These are phyloP conservation scores for Philopedon plagiatum DNA, from an alignment of 2,888 invertebrate species.

Conservation along the genomic window DNA sequence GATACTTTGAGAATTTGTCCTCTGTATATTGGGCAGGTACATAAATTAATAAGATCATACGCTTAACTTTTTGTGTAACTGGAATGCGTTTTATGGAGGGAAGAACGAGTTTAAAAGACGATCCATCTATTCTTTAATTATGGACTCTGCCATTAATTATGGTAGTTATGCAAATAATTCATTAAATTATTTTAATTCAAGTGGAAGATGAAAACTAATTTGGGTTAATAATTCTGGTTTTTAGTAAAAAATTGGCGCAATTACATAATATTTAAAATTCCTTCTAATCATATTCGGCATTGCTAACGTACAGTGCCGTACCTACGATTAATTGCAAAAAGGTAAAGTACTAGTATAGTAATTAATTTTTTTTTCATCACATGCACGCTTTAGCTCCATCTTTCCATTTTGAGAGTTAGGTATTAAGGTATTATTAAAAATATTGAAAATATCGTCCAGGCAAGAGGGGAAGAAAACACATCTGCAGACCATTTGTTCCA, in stretches of 20 bases:
- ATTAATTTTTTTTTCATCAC: no score
- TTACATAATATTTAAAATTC: conserved; percentile 10
- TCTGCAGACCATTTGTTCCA: no score
- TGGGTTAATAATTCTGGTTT: conserved; percentile 16
- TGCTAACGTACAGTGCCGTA: not conserved
- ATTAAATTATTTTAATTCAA: conserved; percentile 24
- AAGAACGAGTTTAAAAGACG: conserved; percentile 10
- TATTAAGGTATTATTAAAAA: no score
- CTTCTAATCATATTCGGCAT: not conserved
- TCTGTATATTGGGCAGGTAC: not conserved
- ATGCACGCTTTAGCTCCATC: no score
- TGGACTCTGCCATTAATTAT: conserved; percentile 19
- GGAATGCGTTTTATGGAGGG: conserved; percentile 2
- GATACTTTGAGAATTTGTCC: not conserved
- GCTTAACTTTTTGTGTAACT: conserved; percentile 8
- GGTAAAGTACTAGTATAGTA: no score
- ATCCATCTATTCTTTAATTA: conserved; percentile 15
- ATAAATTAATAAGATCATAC: conserved; percentile 16
- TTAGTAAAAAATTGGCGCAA: not conserved
- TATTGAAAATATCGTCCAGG: no score
- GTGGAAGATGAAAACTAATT: conserved; percentile 1
- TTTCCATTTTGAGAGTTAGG: no score
- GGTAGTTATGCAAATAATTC: conserved; percentile 33
- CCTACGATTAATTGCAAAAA: no score
- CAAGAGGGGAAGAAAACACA: no score